A percentile compares a stretch with the other conserved stretches of the same genome.
phyloP scores from a whole-genome alignment of 1,140 invertebrate species.

The Rhyzopertha dominica region DNA sequence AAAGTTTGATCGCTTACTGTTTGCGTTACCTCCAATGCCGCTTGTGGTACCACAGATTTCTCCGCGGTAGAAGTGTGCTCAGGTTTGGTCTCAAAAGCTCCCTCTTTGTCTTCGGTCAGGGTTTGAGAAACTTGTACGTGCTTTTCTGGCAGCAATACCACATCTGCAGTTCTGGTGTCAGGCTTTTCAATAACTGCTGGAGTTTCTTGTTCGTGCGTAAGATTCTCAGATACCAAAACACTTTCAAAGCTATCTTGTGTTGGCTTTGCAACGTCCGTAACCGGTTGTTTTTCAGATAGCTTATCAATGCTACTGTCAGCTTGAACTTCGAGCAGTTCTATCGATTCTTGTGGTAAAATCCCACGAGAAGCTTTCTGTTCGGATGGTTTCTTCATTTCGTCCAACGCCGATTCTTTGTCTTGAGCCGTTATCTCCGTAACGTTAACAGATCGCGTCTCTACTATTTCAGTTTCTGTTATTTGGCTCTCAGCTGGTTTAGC shows the following conservation, averaged over 20 bases:
- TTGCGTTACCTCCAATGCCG: slow-evolving; percentile 12
- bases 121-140: slow-evolving; percentile 44
- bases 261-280: slow-evolving; percentile 21
- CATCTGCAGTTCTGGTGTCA: slow-evolving; percentile 20
- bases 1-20: slow-evolving; percentile 13
- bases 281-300: slow-evolving; percentile 13
- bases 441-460: slow-evolving; percentile 45
- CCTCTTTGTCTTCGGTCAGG: slow-evolving; percentile 2
- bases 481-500: slow-evolving; percentile 39
- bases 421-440: slow-evolving; percentile 47
- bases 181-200: slow-evolving; percentile 20
- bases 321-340: slow-evolving; percentile 25
- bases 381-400: slow-evolving; percentile 35
- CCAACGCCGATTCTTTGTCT: slow-evolving; percentile 49
- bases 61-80: slow-evolving; percentile 6
- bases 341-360: slow-evolving; percentile 20
- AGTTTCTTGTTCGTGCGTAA: slow-evolving; percentile 47
- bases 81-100: not conserved
- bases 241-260: slow-evolving; percentile 47
- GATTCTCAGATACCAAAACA: slow-evolving; percentile 46
- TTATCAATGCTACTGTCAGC: slow-evolving; percentile 20
- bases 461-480: slow-evolving; percentile 45
- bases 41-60: slow-evolving; percentile 10
- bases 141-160: slow-evolving; percentile 31
- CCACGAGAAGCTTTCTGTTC: slow-evolving; percentile 37